Percentiles rank a stretch among this genome's conserved stretches.
phyloP scores from a whole-genome alignment of 2,888 invertebrate genomes.

The Tanaodytes sp. region DNA sequence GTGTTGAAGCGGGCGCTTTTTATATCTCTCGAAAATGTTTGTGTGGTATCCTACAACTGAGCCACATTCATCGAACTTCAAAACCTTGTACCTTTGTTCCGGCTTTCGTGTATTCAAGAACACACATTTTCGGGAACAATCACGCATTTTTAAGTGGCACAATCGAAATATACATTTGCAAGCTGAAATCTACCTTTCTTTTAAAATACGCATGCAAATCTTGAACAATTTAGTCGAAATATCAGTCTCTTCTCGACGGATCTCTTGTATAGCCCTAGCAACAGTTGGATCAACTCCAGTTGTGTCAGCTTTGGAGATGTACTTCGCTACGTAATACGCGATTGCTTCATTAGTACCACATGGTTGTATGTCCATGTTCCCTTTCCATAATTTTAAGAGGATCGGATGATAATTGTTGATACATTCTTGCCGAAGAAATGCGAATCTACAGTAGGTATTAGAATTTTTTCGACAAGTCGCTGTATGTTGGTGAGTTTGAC shows the following conservation, averaged over 20 bases:
- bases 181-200: constrained; percentile 15
- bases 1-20: constrained; percentile 8
- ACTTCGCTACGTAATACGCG: constrained; percentile 9
- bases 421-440: constrained; percentile 4
- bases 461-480: constrained; percentile 34
- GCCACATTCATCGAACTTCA: constrained; percentile 3
- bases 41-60: not conserved
- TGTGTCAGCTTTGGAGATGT: constrained; percentile 1
- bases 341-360: constrained; percentile 29
- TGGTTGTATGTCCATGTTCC: constrained; percentile 10
- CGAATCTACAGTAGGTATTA: constrained; percentile 35
- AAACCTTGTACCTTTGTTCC: constrained; percentile 17
- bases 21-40: constrained; percentile 8
- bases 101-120: constrained; percentile 14
- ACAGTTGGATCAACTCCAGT: constrained; percentile 3
- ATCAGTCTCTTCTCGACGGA: constrained; percentile 8
- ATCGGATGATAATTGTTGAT: constrained; percentile 63
- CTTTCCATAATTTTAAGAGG: constrained; percentile 50
- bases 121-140: constrained; percentile 5
- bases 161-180: constrained; percentile 14
- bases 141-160: constrained; percentile 4
- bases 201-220: constrained; percentile 9
- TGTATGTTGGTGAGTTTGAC: constrained; percentile 54
- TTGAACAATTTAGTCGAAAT: constrained; percentile 8
- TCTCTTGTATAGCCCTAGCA: constrained; percentile 7